Conservation (phyloP, 1,140 invertebrate genomes). For the Hyles vespertilio region DNA sequence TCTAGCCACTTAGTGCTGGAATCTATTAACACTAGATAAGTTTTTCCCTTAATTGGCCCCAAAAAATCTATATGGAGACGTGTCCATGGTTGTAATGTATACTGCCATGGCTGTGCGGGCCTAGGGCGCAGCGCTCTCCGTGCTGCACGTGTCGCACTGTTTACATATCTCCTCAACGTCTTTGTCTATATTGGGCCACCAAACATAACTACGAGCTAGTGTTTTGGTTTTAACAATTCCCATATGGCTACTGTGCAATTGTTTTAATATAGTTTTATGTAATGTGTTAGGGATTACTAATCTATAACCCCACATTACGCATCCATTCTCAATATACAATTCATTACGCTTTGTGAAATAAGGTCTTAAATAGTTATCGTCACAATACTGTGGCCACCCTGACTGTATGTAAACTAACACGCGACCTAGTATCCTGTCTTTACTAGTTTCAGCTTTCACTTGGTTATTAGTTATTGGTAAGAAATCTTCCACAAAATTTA, state of each 20-base stretch:
- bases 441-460: background rate
- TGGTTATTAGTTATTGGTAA: slow-evolving; percentile 24
- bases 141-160: too few species aligned
- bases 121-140: too few species aligned
- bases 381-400: background rate
- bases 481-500: slow-evolving; percentile 26
- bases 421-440: background rate
- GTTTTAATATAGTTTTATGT: slow-evolving; percentile 56
- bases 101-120: too few species aligned
- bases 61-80: too few species aligned
- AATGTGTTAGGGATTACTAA: slow-evolving; percentile 31
- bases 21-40: too few species aligned
- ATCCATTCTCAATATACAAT: slow-evolving; percentile 13
- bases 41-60: too few species aligned
- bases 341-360: slow-evolving; percentile 10
- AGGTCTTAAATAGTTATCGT: background rate
- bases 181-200: slow-evolving; percentile 71
- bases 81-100: too few species aligned
- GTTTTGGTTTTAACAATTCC: too few species aligned
- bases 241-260: slow-evolving; percentile 53
- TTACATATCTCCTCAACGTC: slow-evolving; percentile 34
- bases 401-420: background rate
- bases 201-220: slow-evolving; percentile 56
- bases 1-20: too few species aligned
- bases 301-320: slow-evolving; percentile 6